A percentile compares a stretch with the other conserved stretches of the same genome.
These are phyloP conservation scores for Heteronetta atricapilla DNA, from an alignment of 2,113 vertebrate species.

Conservation along the genomic window DNA sequence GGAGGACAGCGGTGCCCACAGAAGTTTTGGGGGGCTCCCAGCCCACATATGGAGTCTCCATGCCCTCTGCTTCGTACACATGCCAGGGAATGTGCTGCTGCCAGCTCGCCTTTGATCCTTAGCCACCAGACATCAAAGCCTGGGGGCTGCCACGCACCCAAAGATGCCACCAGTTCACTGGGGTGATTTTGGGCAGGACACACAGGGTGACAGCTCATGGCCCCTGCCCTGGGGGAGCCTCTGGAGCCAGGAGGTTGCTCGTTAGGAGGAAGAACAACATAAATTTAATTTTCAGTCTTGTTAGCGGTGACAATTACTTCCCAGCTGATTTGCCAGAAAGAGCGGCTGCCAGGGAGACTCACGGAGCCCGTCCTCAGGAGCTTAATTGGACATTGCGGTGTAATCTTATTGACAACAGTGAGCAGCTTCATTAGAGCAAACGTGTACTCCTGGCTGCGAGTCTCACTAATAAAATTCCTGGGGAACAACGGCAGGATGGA, in stretches of 20 bases:
- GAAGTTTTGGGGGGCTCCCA: background rate
- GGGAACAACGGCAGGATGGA: background rate
- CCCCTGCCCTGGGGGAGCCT: background rate
- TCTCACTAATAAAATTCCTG: background rate
- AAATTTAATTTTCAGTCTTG: constrained; percentile 42
- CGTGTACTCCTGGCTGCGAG: background rate
- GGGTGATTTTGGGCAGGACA: rapidly evolving
- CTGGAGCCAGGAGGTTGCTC: background rate
- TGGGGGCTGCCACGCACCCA: background rate
- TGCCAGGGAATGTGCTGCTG: background rate
- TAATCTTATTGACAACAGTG: constrained; percentile 39
- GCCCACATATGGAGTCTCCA: rapidly evolving
- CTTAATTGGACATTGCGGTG: constrained; percentile 51
- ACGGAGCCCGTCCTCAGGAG: background rate
- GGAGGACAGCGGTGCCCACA: background rate
- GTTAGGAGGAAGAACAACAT: background rate
- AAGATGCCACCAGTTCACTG: background rate
- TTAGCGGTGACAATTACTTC: constrained; percentile 58
- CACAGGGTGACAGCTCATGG: rapidly evolving
- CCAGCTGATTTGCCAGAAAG: background rate
- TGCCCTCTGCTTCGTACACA: rapidly evolving
- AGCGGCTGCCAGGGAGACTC: constrained; percentile 30
- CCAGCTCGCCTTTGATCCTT: background rate
- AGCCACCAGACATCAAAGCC: rapidly evolving
- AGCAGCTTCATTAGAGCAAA: constrained; percentile 34